phyloP scores from a whole-genome alignment of 2,113 vertebrate genomes.

The Parus major region DNA sequence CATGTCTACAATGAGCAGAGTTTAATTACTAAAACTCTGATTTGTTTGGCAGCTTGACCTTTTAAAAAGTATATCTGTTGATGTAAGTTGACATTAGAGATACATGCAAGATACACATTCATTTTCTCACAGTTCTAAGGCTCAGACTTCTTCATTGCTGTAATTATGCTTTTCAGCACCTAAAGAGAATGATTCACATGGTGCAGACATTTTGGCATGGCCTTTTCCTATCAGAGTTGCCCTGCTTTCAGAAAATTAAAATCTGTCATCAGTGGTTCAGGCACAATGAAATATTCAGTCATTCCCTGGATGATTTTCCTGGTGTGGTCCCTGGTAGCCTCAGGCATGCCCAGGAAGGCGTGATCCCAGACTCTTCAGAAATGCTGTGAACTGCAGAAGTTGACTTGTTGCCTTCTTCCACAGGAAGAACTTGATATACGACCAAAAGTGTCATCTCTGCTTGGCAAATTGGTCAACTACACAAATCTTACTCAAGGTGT shows the following conservation, averaged over 20 bases:
- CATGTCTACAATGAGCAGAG: not conserved
- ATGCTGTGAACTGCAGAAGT: not conserved
- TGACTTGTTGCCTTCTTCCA: constrained; percentile 4
- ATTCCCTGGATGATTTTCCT: not conserved
- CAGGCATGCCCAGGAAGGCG: not conserved
- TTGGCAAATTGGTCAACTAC: constrained; percentile 96
- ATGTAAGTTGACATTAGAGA: not conserved
- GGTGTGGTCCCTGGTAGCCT: not conserved
- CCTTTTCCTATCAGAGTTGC: not conserved
- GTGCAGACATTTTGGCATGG: not conserved
- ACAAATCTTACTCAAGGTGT: constrained; percentile 96
- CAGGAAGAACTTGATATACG: constrained; percentile 97
- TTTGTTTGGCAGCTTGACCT: not conserved
- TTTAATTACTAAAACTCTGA: not conserved
- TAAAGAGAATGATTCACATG: not conserved
- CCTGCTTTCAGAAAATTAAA: not conserved
- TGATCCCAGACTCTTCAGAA: not conserved
- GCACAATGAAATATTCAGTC: not conserved
- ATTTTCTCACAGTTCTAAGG: not conserved
- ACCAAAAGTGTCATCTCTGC: constrained; percentile 94
- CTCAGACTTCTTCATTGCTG: not conserved
- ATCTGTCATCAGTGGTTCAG: not conserved
- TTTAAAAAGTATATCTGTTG: not conserved
- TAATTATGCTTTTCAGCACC: not conserved
- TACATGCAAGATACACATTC: not conserved